These are phyloP conservation scores for Brassicogethes aeneus DNA, from an alignment of 2,888 invertebrate species.

Conservation along the genomic window DNA sequence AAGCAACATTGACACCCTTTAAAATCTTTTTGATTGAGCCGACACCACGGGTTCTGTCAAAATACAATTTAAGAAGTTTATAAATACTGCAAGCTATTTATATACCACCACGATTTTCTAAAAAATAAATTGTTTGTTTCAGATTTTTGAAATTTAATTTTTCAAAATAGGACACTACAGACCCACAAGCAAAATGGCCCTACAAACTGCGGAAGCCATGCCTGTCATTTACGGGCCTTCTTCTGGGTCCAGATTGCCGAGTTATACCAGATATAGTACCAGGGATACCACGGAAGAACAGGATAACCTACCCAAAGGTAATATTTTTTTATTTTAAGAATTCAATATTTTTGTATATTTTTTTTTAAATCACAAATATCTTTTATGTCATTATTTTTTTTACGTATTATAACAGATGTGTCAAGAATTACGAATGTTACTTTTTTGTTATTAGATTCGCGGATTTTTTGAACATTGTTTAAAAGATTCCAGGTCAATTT, in stretches of 20 bases:
- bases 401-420: no score
- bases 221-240: conserved; percentile 29
- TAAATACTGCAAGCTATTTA: no score
- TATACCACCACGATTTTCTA: no score
- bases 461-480: no score
- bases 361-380: conserved; percentile 1
- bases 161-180: conserved; percentile 34
- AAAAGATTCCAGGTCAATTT: no score
- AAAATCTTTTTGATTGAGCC: no score
- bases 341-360: neutral
- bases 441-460: no score
- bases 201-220: conserved; percentile 30
- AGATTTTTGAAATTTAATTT: neutral
- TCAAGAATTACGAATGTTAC: no score
- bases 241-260: conserved; percentile 24
- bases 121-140: neutral
- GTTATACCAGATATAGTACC: conserved; percentile 5
- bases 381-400: no score
- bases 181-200: conserved; percentile 26
- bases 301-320: conserved; percentile 34
- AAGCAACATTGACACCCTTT: no score
- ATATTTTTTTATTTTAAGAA: conserved; percentile 3
- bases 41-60: no score
- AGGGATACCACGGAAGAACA: conserved; percentile 19
- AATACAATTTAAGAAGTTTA: no score